Evolutionary conservation across 2,888 invertebrate species (phyloP), one percentile per base, ranked within the genome.

Genomic region (Synanthedon andrenaeformis): DNA sequence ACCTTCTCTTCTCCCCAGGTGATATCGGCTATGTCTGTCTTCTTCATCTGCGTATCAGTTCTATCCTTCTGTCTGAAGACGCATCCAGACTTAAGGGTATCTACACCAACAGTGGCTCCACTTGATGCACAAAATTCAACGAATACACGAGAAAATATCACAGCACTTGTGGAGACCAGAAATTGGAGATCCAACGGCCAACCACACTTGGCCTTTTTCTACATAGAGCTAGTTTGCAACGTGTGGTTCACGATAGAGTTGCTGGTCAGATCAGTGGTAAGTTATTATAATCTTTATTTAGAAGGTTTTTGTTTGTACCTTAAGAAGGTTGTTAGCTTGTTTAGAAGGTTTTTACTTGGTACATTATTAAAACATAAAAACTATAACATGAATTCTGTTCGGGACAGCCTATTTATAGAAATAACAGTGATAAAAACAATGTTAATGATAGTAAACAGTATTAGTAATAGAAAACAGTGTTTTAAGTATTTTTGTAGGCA

Each of bases 191-290:
- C 89, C 59, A 85, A 89, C 5, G 90, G 90, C 0, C 89, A 90
- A 69, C 91, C 92, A 0, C 91, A 92, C 60, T 88, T 90, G 48
- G 93, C 94, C 45, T 97, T 98, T 87, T 95, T 96, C 82, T 96
- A 95, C 70, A 93, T 98, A 57, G 97, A 98, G 72, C 92, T 96
- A 67, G 91, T 96, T 54, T 97, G 97, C 87, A 98, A 98, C 73
- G 93, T 95, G 42, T 98, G 97, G 97, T 98, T 98, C 85, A 96
- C 97, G 2, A 93, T 98, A 66, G 98, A 98, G 75, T 91, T 98
- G 57, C 89, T 94, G 54, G 93, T 96, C 56, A 90, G 97, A 63
- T 92, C 95, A 71, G 91, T 96, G 76, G 97, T 97, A 75, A 91
- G 93, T 92, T 4, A 6, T 13, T 45, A 48, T 50, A 10, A 35